Percentiles rank a stretch among this genome's conserved stretches.
These are phyloP conservation scores for Bicyclus anynana DNA, from an alignment of 1,140 invertebrate species.

Conservation along the genomic window DNA sequence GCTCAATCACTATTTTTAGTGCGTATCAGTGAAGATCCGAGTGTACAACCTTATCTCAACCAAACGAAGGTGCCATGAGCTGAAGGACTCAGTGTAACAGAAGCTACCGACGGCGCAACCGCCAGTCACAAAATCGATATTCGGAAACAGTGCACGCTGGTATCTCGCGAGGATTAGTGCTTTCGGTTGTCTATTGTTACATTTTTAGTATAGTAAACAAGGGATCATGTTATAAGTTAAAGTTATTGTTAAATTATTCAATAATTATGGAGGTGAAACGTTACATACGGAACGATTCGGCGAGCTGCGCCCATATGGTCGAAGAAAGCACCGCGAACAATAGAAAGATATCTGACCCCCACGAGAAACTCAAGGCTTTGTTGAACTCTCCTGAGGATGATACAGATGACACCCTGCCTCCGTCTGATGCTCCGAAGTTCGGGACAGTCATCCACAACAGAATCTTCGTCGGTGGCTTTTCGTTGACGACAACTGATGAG, in stretches of 20 bases:
- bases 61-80: constrained; percentile 11
- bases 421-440: constrained; percentile 83
- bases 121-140: constrained; percentile 55
- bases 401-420: constrained; percentile 65
- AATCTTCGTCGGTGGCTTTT: constrained; percentile 97
- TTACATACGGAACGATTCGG: constrained; percentile 67
- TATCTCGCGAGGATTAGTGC: constrained; percentile 46
- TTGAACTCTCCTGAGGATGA: constrained; percentile 68
- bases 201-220: constrained; percentile 69
- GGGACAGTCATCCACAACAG: constrained; percentile 93
- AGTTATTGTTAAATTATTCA: constrained; percentile 29
- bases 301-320: constrained; percentile 68
- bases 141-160: constrained; percentile 46
- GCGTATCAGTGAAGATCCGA: constrained; percentile 60
- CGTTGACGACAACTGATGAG: constrained; percentile 89
- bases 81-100: constrained; percentile 20
- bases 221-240: constrained; percentile 51
- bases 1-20: constrained; percentile 74
- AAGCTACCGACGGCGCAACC: constrained; percentile 45
- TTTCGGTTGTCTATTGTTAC: constrained; percentile 58
- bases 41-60: constrained; percentile 53
- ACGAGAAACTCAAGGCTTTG: constrained; percentile 65
- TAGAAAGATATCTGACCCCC: constrained; percentile 59
- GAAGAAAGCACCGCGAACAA: constrained; percentile 58
- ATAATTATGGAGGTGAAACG: constrained; percentile 61